Evolutionary conservation across 2,113 vertebrate genomes (phyloP).

Genomic region (Pterocles orientalis): DNA sequence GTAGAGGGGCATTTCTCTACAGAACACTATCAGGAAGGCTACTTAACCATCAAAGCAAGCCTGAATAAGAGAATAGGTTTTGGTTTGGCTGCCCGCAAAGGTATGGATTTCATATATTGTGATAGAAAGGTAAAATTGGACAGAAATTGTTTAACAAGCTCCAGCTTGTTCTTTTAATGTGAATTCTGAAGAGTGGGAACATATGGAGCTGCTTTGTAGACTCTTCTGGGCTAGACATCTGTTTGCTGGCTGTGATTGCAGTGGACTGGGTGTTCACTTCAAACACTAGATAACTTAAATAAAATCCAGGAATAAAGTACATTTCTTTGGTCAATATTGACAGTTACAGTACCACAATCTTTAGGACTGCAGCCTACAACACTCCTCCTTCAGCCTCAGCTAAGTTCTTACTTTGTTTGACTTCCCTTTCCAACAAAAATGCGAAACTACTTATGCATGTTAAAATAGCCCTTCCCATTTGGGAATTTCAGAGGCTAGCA

Average conservation of each 20-base stretch:
- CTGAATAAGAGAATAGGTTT: background rate
- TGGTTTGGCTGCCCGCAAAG: background rate
- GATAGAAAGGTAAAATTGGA: background rate
- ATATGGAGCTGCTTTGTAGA: constrained; percentile 55
- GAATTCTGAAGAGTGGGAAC: constrained; percentile 4
- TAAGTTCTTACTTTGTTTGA: background rate
- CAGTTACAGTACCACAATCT: background rate
- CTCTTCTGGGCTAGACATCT: constrained; percentile 25
- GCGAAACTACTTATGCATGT: constrained; percentile 37
- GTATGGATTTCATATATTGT: background rate
- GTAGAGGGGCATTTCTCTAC: background rate
- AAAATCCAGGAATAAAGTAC: background rate
- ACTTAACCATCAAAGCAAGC: background rate
- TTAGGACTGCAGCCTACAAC: background rate
- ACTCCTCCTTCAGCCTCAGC: background rate
- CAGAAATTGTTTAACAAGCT: constrained; percentile 15
- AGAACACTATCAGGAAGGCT: background rate
- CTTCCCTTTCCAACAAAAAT: constrained; percentile 39
- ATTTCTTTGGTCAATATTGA: constrained; percentile 15
- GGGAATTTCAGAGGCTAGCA: background rate
- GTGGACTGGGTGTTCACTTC: background rate
- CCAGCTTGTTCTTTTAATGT: background rate
- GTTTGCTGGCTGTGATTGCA: constrained; percentile 10
- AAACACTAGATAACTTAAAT: background rate
- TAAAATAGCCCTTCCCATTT: background rate